These are phyloP conservation scores for Podocnemis expansa DNA, from an alignment of 2,113 vertebrate species.

Conservation along the genomic window DNA sequence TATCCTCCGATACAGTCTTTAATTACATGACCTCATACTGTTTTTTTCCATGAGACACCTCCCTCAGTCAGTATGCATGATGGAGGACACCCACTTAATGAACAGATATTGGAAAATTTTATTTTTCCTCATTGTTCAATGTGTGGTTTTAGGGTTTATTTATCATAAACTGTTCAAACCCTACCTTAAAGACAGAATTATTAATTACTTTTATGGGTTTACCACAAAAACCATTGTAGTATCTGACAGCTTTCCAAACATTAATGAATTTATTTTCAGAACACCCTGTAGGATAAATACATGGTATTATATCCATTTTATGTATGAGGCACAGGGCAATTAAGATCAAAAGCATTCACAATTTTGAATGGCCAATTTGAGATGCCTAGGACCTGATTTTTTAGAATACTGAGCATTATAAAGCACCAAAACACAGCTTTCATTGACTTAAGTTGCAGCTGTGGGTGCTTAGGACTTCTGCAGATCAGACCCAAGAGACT, in stretches of 20 bases:
- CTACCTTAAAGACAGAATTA: not conserved
- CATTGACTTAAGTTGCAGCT: not conserved
- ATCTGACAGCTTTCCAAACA: not conserved
- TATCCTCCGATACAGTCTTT: not conserved
- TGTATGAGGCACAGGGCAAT: not conserved
- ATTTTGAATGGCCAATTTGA: not conserved
- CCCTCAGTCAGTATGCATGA: no score
- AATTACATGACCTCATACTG: no score
- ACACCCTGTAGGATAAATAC: not conserved
- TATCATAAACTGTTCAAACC: not conserved
- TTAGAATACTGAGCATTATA: not conserved
- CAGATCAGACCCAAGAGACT: not conserved
- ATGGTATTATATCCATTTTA: not conserved
- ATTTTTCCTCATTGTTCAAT: not conserved
- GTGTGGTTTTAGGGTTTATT: not conserved
- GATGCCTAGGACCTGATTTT: not conserved
- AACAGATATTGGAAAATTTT: no score
- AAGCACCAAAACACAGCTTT: not conserved
- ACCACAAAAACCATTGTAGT: not conserved
- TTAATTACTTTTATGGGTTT: not conserved
- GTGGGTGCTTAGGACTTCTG: not conserved
- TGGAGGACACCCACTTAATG: no score
- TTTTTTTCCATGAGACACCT: no score
- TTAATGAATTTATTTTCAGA: not conserved
- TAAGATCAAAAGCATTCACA: not conserved